Evolutionary conservation across 2,113 vertebrate species (phyloP).

Genomic region (Jacana jacana): DNA sequence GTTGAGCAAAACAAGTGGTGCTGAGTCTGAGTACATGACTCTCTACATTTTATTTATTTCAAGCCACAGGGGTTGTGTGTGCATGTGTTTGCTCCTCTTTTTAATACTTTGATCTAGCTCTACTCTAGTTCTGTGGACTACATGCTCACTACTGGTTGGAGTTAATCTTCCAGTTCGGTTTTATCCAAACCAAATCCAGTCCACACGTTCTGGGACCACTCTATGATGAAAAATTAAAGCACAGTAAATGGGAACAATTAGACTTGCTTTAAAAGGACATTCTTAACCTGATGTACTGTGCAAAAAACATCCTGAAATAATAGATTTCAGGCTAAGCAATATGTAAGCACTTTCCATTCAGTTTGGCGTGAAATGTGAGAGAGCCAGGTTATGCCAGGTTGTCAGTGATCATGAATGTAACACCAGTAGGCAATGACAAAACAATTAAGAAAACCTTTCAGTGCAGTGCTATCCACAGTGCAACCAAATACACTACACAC

Average conservation of each 20-base stretch:
- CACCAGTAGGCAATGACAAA: neutral
- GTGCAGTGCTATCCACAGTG: neutral
- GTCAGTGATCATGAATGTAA: neutral
- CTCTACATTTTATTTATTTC: fast-evolving
- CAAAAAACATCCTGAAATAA: neutral
- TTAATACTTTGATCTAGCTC: neutral
- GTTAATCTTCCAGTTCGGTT: neutral
- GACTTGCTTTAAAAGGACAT: neutral
- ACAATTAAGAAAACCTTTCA: no score
- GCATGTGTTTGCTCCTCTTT: neutral
- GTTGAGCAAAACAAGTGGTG: neutral
- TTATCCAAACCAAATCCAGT: neutral
- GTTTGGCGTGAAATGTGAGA: neutral
- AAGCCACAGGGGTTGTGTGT: fast-evolving
- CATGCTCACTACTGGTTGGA: neutral
- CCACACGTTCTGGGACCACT: neutral
- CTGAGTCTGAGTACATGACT: neutral
- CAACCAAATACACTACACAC: neutral
- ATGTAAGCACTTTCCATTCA: neutral
- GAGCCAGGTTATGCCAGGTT: neutral
- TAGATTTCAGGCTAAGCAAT: neutral
- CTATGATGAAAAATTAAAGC: neutral
- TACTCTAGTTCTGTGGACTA: neutral
- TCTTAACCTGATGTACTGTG: neutral
- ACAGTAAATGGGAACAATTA: neutral